Evolutionary conservation across 2,888 invertebrate species (phyloP).

Genomic region (Elmis aenea): DNA sequence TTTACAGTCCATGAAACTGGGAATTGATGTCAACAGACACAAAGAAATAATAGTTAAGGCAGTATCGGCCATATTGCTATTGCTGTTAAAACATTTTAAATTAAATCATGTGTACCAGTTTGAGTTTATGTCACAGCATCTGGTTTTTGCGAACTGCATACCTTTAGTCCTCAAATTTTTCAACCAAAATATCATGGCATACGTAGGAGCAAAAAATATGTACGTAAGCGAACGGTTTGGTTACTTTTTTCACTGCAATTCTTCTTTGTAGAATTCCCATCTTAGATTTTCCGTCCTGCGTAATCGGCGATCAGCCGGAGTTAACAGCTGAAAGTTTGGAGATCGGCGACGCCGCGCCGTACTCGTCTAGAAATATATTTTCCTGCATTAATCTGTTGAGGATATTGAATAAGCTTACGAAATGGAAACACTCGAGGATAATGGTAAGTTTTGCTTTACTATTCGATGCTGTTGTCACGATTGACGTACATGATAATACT

Average conservation of each 20-base stretch:
- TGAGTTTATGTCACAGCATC: slow-evolving; percentile 97
- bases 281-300: slow-evolving; percentile 92
- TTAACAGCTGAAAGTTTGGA: slow-evolving; percentile 86
- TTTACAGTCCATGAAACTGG: slow-evolving; percentile 88
- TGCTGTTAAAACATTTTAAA: slow-evolving; percentile 95
- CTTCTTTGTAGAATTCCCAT: slow-evolving; percentile 67
- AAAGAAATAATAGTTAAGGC: slow-evolving; percentile 99
- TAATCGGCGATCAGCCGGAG: slow-evolving; percentile 92
- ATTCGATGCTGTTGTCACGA: too few relatives aligned
- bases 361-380: slow-evolving; percentile 97
- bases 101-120: slow-evolving; percentile 97
- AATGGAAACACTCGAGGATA: slow-evolving; percentile 99
- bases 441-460: slow-evolving; percentile 56
- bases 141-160: slow-evolving; percentile 98
- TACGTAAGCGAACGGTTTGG: slow-evolving; percentile 40
- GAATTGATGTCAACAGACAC: slow-evolving; percentile 96
- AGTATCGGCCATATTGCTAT: slow-evolving; percentile 80
- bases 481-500: not conserved
- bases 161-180: slow-evolving; percentile 97
- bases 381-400: slow-evolving; percentile 95
- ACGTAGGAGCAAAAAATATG: slow-evolving; percentile 90
- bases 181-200: slow-evolving; percentile 94
- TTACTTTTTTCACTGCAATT: slow-evolving; percentile 14
- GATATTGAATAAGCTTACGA: slow-evolving; percentile 96
- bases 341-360: slow-evolving; percentile 77